Evolutionary conservation across 2,113 vertebrate genomes (phyloP).

Genomic region (Emydocephalus ijimae): DNA sequence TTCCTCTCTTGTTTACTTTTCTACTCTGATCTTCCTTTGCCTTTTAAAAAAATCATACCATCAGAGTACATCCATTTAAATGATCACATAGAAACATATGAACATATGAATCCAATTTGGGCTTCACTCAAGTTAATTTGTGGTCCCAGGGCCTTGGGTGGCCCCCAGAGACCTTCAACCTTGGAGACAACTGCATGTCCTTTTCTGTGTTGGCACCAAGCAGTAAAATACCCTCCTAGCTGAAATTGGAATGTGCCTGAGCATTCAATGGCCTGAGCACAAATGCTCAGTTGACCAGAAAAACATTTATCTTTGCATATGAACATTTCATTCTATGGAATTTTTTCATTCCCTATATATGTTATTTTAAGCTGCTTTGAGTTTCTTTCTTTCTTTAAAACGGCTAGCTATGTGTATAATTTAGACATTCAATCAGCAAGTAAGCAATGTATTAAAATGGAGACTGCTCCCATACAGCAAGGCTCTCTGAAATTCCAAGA

Average conservation of each 20-base stretch:
- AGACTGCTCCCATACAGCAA: not conserved
- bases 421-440: not conserved
- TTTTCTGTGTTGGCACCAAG: not conserved
- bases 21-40: not conserved
- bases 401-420: not conserved
- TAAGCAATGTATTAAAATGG: not conserved
- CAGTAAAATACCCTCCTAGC: not conserved
- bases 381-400: not conserved
- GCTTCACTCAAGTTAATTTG: not conserved
- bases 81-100: not conserved
- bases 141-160: not conserved
- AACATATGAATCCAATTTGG: not conserved
- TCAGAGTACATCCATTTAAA: not conserved
- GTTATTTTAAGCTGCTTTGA: not conserved
- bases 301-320: not conserved
- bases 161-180: not conserved
- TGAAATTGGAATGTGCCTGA: not conserved
- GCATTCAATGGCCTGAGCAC: not conserved
- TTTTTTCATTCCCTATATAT: not conserved
- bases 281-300: not conserved
- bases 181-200: not conserved
- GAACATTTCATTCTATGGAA: not conserved
- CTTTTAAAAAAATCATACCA: not conserved
- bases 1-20: not conserved
- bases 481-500: not conserved